Base-by-base conservation (phyloP, 2,888 invertebrate genomes). In the Cataglyphis rosenhaueri region DNA sequence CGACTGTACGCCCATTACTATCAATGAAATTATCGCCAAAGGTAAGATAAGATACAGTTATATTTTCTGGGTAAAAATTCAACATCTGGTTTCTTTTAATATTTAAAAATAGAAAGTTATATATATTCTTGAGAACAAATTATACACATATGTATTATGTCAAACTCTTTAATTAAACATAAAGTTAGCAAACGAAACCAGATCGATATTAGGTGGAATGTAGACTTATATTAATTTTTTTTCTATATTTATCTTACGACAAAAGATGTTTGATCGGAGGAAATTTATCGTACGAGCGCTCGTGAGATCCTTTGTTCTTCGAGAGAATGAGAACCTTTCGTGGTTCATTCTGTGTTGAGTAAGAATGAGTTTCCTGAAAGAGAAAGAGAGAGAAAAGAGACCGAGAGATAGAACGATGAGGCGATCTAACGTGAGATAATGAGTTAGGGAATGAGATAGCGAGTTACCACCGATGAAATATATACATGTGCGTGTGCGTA, bases 361-460 rank as follows among this genome's bases (percentile, higher is more conserved):
- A 75, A 83, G 84, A 86, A 81, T 74, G 74, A 18, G 73, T 66
- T 41, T 71, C 6, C 52, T 9, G 71, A 25, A 25, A 41, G 38
- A 64, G 74, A 64, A 35, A 21, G 21, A 84, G 84, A 79, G 82
- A 85, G 66, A 52, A 38, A 57, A 41, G 57, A 21, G 18, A 38
- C 21, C 12, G 68, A 59, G 25, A 74, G 76, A 76, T 12, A 59
- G 68, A 79, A 48, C 52, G 74, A 57, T 48, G 64, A 65, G 70
- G 83, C 81, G 86, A 84, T 87, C 76, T 84, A 78, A 78, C 84
- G 79, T 75, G 86, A 88, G 88, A 90, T 88, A 88, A 90, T 85
- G 71, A 65, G 74, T 70, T 66, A 41, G 71, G 35, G 35, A 61
- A 73, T 44, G 48, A 73, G 76, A 55, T 61, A 57, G 62, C 29